phyloP scores from a whole-genome alignment of 2,797 vertebrate species.

The Syndactyla subalaris region DNA sequence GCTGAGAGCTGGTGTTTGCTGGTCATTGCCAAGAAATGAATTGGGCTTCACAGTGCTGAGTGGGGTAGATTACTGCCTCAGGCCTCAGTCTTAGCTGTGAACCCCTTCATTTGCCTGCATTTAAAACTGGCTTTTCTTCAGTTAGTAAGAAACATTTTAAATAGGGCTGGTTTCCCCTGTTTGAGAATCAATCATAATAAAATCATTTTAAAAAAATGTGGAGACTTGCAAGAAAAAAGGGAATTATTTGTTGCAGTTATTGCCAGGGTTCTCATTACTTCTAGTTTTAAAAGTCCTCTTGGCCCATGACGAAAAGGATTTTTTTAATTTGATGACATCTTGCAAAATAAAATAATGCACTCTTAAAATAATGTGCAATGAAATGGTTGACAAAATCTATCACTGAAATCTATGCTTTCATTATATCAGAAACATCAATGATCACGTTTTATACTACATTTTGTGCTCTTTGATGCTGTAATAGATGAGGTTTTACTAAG shows the following conservation, averaged over 20 bases:
- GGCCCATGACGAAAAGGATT: neutral
- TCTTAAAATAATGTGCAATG: neutral
- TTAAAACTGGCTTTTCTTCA: neutral
- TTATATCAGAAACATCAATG: neutral
- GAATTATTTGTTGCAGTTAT: neutral
- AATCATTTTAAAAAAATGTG: neutral
- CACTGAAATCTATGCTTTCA: neutral
- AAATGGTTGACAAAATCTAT: neutral
- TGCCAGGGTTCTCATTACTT: neutral
- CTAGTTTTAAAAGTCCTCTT: constrained; percentile 15
- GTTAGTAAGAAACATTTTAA: neutral
- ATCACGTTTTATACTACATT: neutral
- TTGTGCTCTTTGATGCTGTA: neutral
- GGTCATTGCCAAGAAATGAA: neutral
- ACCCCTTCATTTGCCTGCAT: neutral
- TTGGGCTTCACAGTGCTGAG: neutral
- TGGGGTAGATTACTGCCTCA: neutral
- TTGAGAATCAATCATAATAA: neutral
- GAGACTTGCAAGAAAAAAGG: neutral
- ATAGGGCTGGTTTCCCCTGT: neutral
- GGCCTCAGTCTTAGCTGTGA: neutral
- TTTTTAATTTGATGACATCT: constrained; percentile 6
- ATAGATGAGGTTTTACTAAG: neutral
- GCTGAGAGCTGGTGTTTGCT: neutral
- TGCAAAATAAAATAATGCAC: constrained; percentile 42